Base-by-base conservation (phyloP, 2,888 invertebrate genomes). In the Deilephila porcellus region DNA sequence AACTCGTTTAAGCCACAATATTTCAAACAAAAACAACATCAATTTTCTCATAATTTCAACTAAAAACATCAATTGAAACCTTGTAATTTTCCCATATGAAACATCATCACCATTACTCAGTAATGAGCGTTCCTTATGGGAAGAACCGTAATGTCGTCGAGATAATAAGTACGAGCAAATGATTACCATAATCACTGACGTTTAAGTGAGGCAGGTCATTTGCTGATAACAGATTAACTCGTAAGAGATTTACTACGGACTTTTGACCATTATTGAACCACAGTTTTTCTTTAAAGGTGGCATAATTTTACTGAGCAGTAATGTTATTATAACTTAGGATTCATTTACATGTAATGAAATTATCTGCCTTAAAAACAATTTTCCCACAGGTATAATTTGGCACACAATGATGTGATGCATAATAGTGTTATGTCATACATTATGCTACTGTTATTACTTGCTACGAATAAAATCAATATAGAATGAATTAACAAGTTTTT, bases 121-220 rank as follows among this genome's bases (percentile, higher is more conserved):
- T n/a, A 56, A 17, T 56, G 7, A 56, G n/a, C 56, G 56, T 56
- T 56, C 56, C 56, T 56, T 56, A 56, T 56, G 56, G 56, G n/a
- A 56, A 56, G 5, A n/a, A 5, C 19, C 56, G 56, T 56, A 56
- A 56, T 56, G 17, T 56, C 19, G 56, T n/a, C n/a, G 56, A 56
- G 56, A 19, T 45, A 45, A 45, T 45, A 14, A 45, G 56, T 56
- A 56, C 56, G n/a, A 56, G 56, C 19, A 56, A 56, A 37, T 64
- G 14, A 20, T 14, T 45, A 52, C 25, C 17, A 1, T 32, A n/a
- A 8, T 52, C 6, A 67, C 67, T 20, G 6, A 52, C 11, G 45
- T 52, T 34, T 52, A 45, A 29, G 67, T 67, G 67, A 52, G 67
- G 67, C 45, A 67, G 52, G 67, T 52, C 52, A n/a, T 52, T 67